A percentile compares a stretch with the other conserved stretches of the same genome.
Conservation (phyloP, 1,140 invertebrate genomes). For the Drosophila melanica region DNA sequence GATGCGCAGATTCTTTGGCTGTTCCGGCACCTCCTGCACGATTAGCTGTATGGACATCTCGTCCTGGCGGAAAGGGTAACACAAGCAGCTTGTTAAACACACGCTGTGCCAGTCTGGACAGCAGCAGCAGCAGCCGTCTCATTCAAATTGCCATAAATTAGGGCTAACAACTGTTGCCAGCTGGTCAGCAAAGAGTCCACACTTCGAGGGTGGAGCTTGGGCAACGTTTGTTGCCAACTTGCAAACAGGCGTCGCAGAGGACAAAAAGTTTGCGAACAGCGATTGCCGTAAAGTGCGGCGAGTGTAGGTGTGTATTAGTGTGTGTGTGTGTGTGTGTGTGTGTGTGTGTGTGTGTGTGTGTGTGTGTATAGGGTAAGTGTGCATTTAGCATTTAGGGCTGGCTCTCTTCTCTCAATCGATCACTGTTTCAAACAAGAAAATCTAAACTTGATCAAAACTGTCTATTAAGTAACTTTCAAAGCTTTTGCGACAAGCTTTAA, state of each 20-base stretch:
- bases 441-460: no score
- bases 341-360: no score
- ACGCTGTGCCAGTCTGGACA: conserved; percentile 39
- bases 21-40: conserved; percentile 95
- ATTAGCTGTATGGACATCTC: conserved; percentile 95
- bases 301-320: no score
- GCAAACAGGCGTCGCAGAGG: neutral
- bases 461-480: no score
- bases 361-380: no score
- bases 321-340: no score
- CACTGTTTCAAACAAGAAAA: no score
- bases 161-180: conserved; percentile 62
- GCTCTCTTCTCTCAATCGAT: no score
- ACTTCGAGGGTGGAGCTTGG: neutral
- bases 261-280: conserved; percentile 2
- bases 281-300: no score
- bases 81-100: conserved; percentile 18
- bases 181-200: conserved; percentile 6
- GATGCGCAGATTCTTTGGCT: conserved; percentile 93
- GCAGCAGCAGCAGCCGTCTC: conserved; percentile 45
- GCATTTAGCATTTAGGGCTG: no score
- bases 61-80: conserved; percentile 84
- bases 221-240: no score
- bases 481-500: no score
- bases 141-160: conserved; percentile 78